Base-by-base conservation (phyloP, 2,113 vertebrate species). In the Grus americana region DNA sequence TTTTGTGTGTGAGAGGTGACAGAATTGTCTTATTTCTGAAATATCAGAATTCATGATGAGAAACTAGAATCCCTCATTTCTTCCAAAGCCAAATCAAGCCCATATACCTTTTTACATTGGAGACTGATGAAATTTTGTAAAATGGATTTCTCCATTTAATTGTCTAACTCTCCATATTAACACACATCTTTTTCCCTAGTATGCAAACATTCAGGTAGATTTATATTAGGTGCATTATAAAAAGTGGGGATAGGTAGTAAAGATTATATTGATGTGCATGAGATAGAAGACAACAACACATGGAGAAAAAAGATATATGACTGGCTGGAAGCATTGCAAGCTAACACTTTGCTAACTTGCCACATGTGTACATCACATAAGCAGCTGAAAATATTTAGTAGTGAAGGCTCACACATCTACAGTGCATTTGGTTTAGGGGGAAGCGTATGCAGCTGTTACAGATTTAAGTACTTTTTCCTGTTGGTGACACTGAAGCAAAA, bases 351-450 rank as follows among this genome's bases (percentile, higher is more conserved):
- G 79, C 95, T 96, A 93, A 88, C 94, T 95, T 94, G 93, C 86
- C 86, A 95, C 96, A 95, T 92, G 73, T 94, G 95, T 95, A 93
- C 70, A 92, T 89, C 89, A 83, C 82, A 96, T 90, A 96, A 93
- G 79, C 93, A 95, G 92, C 75, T 97, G 92, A 93, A 96, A 95
- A 92, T 95, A 94, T 93, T 97, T 95, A 95, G 86, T 94, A 88
- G 84, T 81, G 72, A 83, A 82, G 87, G 81, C 67, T 94, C 12
- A 6, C 92, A 93, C 79, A 89, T 90, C 66, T 81, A 92, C 71
- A 88, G 67, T 79, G 85, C 57, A 55, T 87, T 96, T 1, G 0
- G 40, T 92, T 91, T 78, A 61, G 57, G n/a, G 68, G 65, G 47
- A 95, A 93, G 54, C 0, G 0, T 78, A 70, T 79, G 81, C 93